Evolutionary conservation across 2,888 invertebrate species (phyloP), one percentile per base, ranked within the genome.

Genomic region (Acanthosepion lycidas): DNA sequence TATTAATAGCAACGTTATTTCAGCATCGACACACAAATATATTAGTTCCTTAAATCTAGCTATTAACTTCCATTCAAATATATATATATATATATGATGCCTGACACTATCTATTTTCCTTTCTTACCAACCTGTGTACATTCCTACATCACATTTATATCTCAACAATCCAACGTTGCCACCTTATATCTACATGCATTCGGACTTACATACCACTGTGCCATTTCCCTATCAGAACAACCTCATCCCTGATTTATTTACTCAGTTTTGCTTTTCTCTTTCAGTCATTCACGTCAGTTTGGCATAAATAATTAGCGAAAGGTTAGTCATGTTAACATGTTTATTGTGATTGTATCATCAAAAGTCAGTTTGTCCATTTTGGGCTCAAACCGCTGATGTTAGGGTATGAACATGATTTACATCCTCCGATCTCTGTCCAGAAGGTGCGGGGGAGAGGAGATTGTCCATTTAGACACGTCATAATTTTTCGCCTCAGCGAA

Each of bases 301-400:
- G 78, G 18, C 78, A 78, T 78, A 33, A 78, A 78, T 78, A 78
- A 78, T 78, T 78, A 78, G 78, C 33, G 78, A 78, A 78, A 78
- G 78, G 78, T 78, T 78, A 78, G 78, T 78, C 78, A 78, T 78
- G 78, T 78, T 78, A 78, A 78, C 78, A 78, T 78, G 78, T 78
- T 78, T 78, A 78, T 78, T 78, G 78, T 78, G 78, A 78, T 78
- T 78, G 78, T 78, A 78, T 78, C 33, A 78, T 78, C 78, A 78
- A 78, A 78, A 78, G 78, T 78, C 78, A 78, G 78, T 78, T 78
- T 78, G 78, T n/a, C 78, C 78, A 33, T n/a, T 78, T 78, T n/a
- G 78, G 78, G 78, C 78, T 78, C 78, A n/a, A n/a, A 33, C 78
- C 78, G 78, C 78, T 78, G 78, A 33, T 78, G n/a, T 20, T 78